A percentile compares a stretch with the other conserved stretches of the same genome.
phyloP scores from a whole-genome alignment of 2,888 invertebrate species.

The Neelides folsomi region DNA sequence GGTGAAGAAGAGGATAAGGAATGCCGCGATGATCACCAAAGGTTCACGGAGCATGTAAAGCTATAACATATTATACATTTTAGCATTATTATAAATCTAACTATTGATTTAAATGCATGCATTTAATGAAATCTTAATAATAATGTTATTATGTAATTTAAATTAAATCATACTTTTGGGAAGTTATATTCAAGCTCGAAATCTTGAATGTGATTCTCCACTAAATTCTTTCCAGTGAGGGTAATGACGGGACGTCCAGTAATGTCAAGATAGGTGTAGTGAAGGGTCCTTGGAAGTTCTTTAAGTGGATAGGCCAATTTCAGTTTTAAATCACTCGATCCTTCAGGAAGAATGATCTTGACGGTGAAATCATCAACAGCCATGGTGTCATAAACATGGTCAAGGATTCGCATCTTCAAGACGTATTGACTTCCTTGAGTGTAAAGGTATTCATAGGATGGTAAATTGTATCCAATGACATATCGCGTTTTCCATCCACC shows the following conservation, averaged over 20 bases:
- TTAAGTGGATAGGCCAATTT: conserved; percentile 67
- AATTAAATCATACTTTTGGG: conserved; percentile 39
- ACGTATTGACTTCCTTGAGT: conserved; percentile 56
- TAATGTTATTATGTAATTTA: background rate
- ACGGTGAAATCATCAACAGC: conserved; percentile 76
- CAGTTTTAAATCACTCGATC: conserved; percentile 65
- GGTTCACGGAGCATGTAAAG: conserved; percentile 85
- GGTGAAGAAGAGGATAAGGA: conserved; percentile 75
- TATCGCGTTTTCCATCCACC: conserved; percentile 99
- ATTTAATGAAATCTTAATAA: background rate
- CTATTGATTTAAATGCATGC: background rate
- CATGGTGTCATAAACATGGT: conserved; percentile 96
- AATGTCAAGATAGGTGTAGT: conserved; percentile 89
- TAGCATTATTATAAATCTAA: conserved; percentile 54
- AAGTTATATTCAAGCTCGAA: conserved; percentile 44
- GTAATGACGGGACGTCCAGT: conserved; percentile 79
- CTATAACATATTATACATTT: conserved; percentile 73
- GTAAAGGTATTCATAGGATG: conserved; percentile 89
- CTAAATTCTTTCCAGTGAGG: conserved; percentile 68
- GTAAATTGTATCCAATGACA: conserved; percentile 90
- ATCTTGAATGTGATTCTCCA: conserved; percentile 92
- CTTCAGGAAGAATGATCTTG: conserved; percentile 86
- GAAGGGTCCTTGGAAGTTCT: conserved; percentile 57
- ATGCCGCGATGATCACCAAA: conserved; percentile 68
- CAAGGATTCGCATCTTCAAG: conserved; percentile 84